These are phyloP conservation scores for Onthophagus taurus DNA, from an alignment of 1,140 invertebrate species.

Conservation along the genomic window DNA sequence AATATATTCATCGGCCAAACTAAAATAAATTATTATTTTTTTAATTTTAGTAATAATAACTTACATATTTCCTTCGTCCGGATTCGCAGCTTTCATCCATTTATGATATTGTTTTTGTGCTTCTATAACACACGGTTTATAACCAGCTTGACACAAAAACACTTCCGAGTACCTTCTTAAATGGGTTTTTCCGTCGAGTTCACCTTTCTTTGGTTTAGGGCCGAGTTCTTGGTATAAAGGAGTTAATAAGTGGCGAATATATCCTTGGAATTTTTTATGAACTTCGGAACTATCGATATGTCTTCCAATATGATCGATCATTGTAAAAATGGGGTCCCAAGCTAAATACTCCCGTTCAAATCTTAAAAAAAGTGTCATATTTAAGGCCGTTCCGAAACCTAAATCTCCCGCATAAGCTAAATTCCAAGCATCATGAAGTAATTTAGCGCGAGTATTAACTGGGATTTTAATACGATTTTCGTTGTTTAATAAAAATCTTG, in stretches of 20 bases:
- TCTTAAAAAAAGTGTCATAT: constrained; percentile 65
- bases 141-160: constrained; percentile 62
- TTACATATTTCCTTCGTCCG: constrained; percentile 65
- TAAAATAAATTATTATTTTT: constrained; percentile 32
- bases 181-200: constrained; percentile 51
- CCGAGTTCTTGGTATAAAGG: constrained; percentile 56
- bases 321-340: constrained; percentile 68
- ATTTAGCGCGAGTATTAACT: constrained; percentile 58
- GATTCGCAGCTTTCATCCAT: constrained; percentile 56
- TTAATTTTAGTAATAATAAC: constrained; percentile 27
- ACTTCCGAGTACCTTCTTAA: constrained; percentile 50
- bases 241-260: constrained; percentile 50
- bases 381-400: constrained; percentile 56
- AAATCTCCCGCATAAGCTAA: constrained; percentile 67
- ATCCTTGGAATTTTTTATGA: constrained; percentile 59
- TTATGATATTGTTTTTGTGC: constrained; percentile 53
- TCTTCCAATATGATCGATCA: constrained; percentile 66
- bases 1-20: constrained; percentile 59
- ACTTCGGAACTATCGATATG: constrained; percentile 55
- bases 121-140: constrained; percentile 58
- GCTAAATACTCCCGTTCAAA: constrained; percentile 60
- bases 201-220: constrained; percentile 40
- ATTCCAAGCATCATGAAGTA: constrained; percentile 70
- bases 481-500: constrained; percentile 48
- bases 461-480: constrained; percentile 49